These are phyloP conservation scores for Pipra filicauda DNA, from an alignment of 2,113 vertebrate genomes.

Conservation along the genomic window DNA sequence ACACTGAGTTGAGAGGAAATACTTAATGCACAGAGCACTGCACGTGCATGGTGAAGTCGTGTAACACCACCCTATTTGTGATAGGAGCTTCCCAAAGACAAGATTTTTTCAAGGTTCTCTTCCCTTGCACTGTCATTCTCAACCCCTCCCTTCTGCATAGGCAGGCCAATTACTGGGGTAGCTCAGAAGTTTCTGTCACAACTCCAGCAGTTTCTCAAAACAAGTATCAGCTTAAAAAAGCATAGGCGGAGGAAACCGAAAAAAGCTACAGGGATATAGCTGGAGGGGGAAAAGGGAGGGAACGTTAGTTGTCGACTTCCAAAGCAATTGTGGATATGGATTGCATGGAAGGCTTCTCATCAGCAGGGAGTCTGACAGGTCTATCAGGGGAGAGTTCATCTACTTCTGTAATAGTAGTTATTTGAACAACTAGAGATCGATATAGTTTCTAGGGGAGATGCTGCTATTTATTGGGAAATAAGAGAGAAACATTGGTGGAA, in stretches of 20 bases:
- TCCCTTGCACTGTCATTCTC: slow-evolving; percentile 22
- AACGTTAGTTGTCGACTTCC: background rate
- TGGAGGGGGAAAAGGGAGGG: background rate
- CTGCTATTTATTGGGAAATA: slow-evolving; percentile 62
- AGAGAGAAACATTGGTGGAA: slow-evolving; percentile 32
- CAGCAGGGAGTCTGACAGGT: slow-evolving; percentile 59
- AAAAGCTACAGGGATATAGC: slow-evolving; percentile 31
- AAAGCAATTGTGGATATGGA: slow-evolving; percentile 48
- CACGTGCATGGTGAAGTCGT: fast-evolving
- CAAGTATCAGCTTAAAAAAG: slow-evolving; percentile 47
- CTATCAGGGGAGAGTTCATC: slow-evolving; percentile 61
- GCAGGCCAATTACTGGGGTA: slow-evolving; percentile 36
- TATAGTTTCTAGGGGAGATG: slow-evolving; percentile 52
- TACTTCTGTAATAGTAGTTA: slow-evolving; percentile 59
- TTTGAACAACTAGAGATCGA: slow-evolving; percentile 60
- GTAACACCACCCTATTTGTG: background rate
- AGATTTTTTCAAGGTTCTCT: background rate
- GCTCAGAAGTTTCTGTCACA: slow-evolving; percentile 54
- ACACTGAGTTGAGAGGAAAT: background rate
- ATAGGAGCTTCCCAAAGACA: background rate
- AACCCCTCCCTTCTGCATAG: background rate
- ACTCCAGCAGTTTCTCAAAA: slow-evolving; percentile 38
- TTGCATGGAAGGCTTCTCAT: slow-evolving; percentile 52
- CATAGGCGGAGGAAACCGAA: background rate
- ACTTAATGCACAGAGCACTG: background rate